Percentiles rank a stretch among this genome's conserved stretches.
These are phyloP conservation scores for Prietella phreatophila DNA, from an alignment of 2,113 vertebrate species.

Conservation along the genomic window DNA sequence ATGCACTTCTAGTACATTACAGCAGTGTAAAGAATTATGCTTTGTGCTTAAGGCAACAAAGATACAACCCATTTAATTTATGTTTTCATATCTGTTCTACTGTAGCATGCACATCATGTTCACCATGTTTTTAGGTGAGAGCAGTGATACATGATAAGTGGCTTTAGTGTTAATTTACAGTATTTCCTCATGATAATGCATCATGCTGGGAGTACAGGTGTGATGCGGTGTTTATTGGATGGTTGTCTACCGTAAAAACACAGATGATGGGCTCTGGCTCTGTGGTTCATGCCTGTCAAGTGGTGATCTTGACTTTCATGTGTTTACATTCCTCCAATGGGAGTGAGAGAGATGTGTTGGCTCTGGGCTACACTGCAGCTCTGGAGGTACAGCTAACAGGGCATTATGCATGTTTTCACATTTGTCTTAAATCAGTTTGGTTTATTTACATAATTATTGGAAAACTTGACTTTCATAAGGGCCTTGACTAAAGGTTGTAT, in stretches of 20 bases:
- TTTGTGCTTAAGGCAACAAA: background rate
- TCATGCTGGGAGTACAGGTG: slow-evolving; percentile 41
- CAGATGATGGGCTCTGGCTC: slow-evolving; percentile 56
- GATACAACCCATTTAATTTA: background rate
- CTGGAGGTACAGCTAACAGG: slow-evolving; percentile 8
- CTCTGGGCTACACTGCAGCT: slow-evolving; percentile 63
- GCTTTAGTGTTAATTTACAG: background rate
- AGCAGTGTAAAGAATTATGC: background rate
- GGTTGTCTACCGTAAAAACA: slow-evolving; percentile 42
- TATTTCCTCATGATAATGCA: slow-evolving; percentile 25
- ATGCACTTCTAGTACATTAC: background rate
- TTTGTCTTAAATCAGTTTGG: background rate
- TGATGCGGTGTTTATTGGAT: slow-evolving; percentile 40
- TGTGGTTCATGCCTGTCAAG: slow-evolving; percentile 66
- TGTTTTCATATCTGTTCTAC: background rate
- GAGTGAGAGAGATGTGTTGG: slow-evolving; percentile 63
- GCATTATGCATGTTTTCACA: background rate
- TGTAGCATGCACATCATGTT: background rate
- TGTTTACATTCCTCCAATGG: slow-evolving; percentile 80
- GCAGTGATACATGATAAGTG: slow-evolving; percentile 2
- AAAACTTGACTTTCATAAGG: background rate
- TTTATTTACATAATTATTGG: background rate
- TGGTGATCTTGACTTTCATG: slow-evolving; percentile 63
- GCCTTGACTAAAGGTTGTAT: background rate
- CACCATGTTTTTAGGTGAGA: background rate